Conservation (phyloP, 2,888 invertebrate genomes). For the Tolmerus cingulatus region DNA sequence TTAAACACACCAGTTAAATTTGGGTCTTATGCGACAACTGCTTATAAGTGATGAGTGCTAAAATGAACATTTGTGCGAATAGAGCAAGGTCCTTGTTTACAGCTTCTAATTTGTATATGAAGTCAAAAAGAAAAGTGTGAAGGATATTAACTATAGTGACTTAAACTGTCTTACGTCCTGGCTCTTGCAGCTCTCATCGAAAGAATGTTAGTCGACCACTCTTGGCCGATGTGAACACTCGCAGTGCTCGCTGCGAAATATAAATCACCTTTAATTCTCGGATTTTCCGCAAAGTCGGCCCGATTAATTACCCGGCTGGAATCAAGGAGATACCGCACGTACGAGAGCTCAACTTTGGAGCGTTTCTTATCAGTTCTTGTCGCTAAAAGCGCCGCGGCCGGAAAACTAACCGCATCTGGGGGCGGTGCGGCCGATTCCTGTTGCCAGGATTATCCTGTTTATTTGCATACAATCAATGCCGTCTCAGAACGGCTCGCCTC, state of each 20-base stretch:
- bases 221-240: not conserved
- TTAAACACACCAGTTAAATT: too few species aligned
- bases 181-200: not conserved
- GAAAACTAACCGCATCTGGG: not conserved
- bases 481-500: not conserved
- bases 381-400: not conserved
- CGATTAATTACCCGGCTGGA: not conserved
- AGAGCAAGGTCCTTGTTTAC: not conserved
- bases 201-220: not conserved
- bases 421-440: not conserved
- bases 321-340: not conserved
- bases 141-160: not conserved
- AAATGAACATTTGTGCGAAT: not conserved
- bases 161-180: not conserved
- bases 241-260: not conserved
- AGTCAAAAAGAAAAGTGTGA: not conserved
- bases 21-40: too few species aligned
- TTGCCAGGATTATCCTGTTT: conserved; percentile 16
- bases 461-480: conserved; percentile 7
- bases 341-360: not conserved
- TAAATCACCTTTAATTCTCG: not conserved
- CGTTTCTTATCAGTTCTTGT: not conserved
- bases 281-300: not conserved
- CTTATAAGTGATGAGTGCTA: too few species aligned
- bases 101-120: not conserved